Evolutionary conservation across 2,797 vertebrate genomes (phyloP).

Genomic region (Pseudopleuronectes americanus): DNA sequence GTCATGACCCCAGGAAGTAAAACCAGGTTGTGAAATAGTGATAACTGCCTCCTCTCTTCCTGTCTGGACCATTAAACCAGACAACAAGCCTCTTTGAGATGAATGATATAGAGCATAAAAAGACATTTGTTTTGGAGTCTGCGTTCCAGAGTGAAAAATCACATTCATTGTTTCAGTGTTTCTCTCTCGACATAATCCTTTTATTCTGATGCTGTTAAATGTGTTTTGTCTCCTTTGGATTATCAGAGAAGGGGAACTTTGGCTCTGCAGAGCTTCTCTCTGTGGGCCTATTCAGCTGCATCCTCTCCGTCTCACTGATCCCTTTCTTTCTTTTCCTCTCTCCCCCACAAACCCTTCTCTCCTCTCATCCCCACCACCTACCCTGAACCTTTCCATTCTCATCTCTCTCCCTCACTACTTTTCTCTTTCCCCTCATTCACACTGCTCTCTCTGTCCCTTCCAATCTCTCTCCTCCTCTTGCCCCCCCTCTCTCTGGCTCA

Average conservation of each 20-base stretch:
- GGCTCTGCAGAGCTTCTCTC: constrained; percentile 61
- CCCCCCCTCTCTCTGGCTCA: constrained; percentile 78
- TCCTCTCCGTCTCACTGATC: constrained; percentile 66
- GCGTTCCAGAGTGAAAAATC: constrained; percentile 27
- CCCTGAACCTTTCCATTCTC: constrained; percentile 72
- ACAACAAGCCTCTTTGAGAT: constrained; percentile 27
- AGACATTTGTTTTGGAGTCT: constrained; percentile 26
- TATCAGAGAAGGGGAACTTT: constrained; percentile 58
- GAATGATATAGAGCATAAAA: constrained; percentile 16
- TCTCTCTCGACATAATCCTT: constrained; percentile 28
- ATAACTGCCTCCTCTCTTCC: constrained; percentile 55
- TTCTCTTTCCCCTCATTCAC: constrained; percentile 75
- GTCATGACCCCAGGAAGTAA: constrained; percentile 65
- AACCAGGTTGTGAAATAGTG: constrained; percentile 57
- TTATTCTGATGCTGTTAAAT: constrained; percentile 39
- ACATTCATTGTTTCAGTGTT: constrained; percentile 28
- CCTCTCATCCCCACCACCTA: constrained; percentile 40
- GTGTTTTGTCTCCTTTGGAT: constrained; percentile 30
- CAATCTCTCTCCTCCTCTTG: constrained; percentile 82
- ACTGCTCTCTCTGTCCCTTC: constrained; percentile 84
- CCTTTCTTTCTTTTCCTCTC: constrained; percentile 50
- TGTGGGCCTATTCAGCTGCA: constrained; percentile 71
- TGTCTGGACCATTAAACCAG: constrained; percentile 37
- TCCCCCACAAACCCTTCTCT: constrained; percentile 43
- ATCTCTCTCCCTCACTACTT: constrained; percentile 72